Conservation (phyloP, 2,797 vertebrate species). For the Hypotaenidia okinawae region DNA sequence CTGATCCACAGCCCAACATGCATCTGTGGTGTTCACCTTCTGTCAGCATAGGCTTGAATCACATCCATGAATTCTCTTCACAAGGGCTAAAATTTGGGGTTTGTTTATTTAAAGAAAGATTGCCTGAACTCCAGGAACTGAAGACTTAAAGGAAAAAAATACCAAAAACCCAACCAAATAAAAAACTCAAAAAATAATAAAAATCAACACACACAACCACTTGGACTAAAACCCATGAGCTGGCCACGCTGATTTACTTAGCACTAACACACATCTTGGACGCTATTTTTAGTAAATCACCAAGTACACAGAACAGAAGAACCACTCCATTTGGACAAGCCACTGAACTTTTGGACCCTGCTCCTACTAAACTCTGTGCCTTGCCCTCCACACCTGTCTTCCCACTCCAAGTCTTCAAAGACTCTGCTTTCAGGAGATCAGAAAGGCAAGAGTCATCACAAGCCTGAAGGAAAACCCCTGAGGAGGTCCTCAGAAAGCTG, state of each 20-base stretch:
- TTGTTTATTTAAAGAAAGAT: neutral
- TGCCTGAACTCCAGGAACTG: neutral
- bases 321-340: neutral
- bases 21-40: neutral
- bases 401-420: neutral
- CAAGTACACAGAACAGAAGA: neutral
- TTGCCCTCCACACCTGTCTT: neutral
- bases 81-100: neutral
- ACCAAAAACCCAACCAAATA: no score
- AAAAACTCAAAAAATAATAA: no score
- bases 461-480: neutral
- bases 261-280: neutral
- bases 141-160: neutral
- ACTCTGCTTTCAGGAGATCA: neutral
- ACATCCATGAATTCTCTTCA: neutral
- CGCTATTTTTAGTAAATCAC: neutral
- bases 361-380: neutral
- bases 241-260: neutral
- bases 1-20: neutral
- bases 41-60: fast-evolving
- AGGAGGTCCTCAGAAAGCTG: neutral
- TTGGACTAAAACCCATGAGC: neutral
- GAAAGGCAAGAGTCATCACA: neutral
- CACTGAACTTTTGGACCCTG: neutral
- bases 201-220: neutral